These are phyloP conservation scores for Luidia sarsii DNA, from an alignment of 53 echinoderm and acorn worm genomes.

Conservation along the genomic window DNA sequence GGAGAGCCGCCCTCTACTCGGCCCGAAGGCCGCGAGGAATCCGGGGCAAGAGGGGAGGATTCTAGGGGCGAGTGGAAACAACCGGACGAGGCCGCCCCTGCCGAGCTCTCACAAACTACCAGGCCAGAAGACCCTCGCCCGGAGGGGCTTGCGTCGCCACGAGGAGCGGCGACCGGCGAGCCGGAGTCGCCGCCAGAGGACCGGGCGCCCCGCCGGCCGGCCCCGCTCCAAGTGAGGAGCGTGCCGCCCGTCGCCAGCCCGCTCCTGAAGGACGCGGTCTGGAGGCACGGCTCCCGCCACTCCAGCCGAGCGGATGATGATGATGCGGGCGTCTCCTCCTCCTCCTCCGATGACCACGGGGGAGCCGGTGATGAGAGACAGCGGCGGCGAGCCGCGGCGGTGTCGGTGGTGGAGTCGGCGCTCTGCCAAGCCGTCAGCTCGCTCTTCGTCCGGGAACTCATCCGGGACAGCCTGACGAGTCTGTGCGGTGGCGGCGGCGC, in stretches of 20 bases:
- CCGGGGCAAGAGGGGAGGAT: no score
- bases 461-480: slow-evolving; percentile 24
- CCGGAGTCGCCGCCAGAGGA: no score
- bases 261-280: slow-evolving; percentile 26
- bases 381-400: not conserved
- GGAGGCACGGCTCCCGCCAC: slow-evolving; percentile 1
- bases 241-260: slow-evolving; percentile 29
- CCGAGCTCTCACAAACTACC: no score
- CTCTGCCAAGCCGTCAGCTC: slow-evolving; percentile 28
- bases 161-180: not conserved
- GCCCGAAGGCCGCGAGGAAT: no score
- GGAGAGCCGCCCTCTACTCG: no score
- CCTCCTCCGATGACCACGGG: no score
- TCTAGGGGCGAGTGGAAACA: not conserved
- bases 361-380: not conserved
- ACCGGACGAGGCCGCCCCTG: not conserved
- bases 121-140: no score
- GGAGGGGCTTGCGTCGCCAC: not conserved
- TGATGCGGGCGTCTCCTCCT: not conserved
- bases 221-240: not conserved
- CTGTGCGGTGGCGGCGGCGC: not conserved
- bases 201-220: not conserved
- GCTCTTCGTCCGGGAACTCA: slow-evolving; percentile 7
- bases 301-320: not conserved
- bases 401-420: slow-evolving; percentile 26